Conservation (phyloP, 2,113 vertebrate species). For the Prunella fulvescens region DNA sequence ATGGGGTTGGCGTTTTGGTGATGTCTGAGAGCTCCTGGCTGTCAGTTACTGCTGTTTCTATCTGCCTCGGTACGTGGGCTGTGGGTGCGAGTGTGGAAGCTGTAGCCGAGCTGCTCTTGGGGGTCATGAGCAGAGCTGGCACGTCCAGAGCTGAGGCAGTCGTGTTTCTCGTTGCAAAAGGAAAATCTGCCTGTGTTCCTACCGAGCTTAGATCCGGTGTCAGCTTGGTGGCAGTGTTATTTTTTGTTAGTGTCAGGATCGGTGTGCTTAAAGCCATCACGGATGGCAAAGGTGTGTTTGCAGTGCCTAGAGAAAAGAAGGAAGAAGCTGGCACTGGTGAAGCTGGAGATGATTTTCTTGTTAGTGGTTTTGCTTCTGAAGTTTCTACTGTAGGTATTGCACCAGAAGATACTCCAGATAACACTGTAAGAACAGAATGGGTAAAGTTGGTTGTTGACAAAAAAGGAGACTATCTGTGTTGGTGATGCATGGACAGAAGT, state of each 20-base stretch:
- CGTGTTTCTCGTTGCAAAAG: slow-evolving; percentile 66
- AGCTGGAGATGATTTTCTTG: slow-evolving; percentile 71
- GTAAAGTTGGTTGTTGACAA: slow-evolving; percentile 59
- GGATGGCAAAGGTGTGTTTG: slow-evolving; percentile 63
- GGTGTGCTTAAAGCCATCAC: slow-evolving; percentile 66
- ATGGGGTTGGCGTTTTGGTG: slow-evolving; percentile 59
- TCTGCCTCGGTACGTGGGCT: slow-evolving; percentile 68
- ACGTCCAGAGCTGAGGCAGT: slow-evolving; percentile 30
- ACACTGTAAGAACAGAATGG: slow-evolving; percentile 75
- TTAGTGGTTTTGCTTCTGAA: slow-evolving; percentile 57
- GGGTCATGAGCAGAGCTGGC: slow-evolving; percentile 50
- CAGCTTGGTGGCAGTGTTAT: slow-evolving; percentile 63
- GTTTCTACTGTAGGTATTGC: slow-evolving; percentile 66
- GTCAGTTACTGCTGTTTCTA: slow-evolving; percentile 61
- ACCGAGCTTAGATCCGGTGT: slow-evolving; percentile 4
- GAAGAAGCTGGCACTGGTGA: slow-evolving; percentile 68
- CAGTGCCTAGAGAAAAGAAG: slow-evolving; percentile 75
- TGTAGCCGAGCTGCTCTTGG: slow-evolving; percentile 40
- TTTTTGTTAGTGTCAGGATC: slow-evolving; percentile 55
- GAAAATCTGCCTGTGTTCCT: slow-evolving; percentile 67
- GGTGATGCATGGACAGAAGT: slow-evolving; percentile 62
- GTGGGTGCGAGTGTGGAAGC: slow-evolving; percentile 50
- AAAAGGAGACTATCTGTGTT: slow-evolving; percentile 19
- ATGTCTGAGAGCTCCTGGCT: slow-evolving; percentile 55
- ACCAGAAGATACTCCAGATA: slow-evolving; percentile 66